Percentiles rank a stretch among this genome's conserved stretches.
Evolutionary conservation across 2,888 invertebrate genomes (phyloP).

Genomic region (Spodoptera picta): DNA sequence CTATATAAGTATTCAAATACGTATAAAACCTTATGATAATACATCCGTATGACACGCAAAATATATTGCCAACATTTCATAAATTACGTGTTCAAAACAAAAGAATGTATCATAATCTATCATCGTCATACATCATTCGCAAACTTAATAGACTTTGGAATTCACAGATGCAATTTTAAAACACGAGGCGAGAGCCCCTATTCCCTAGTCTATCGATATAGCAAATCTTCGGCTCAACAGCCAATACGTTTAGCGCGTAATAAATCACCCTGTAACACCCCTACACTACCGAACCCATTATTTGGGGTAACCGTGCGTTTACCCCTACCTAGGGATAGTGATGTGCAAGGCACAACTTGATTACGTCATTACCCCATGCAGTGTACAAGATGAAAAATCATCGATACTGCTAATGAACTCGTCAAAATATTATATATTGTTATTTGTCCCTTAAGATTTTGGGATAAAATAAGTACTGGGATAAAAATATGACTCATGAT

Average conservation of each 20-base stretch:
- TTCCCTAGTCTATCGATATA: slow-evolving; percentile 62
- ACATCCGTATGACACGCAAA: too few relatives aligned
- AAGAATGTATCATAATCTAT: background rate
- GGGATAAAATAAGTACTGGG: slow-evolving; percentile 1
- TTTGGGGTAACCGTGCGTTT: slow-evolving; percentile 77
- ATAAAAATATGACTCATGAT: slow-evolving; percentile 17
- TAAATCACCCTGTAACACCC: slow-evolving; percentile 79
- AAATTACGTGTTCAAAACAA: too few relatives aligned
- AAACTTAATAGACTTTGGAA: slow-evolving; percentile 9
- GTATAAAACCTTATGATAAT: too few relatives aligned
- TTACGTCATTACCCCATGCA: slow-evolving; percentile 74
- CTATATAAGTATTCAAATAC: too few relatives aligned
- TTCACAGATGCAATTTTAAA: slow-evolving; percentile 31
- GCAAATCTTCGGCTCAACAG: slow-evolving; percentile 73
- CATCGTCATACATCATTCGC: slow-evolving; percentile 23
- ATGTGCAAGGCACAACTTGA: slow-evolving; percentile 76
- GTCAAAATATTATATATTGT: slow-evolving; percentile 69
- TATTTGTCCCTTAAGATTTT: slow-evolving; percentile 40
- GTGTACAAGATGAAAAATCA: slow-evolving; percentile 65
- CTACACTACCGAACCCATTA: slow-evolving; percentile 74
- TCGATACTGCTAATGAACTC: slow-evolving; percentile 67
- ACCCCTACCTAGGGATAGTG: slow-evolving; percentile 60
- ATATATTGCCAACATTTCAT: too few relatives aligned
- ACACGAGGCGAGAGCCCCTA: slow-evolving; percentile 23
- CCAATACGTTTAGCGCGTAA: slow-evolving; percentile 83